Evolutionary conservation across 2,888 invertebrate genomes (phyloP), one percentile per base, ranked within the genome.

Genomic region (Diabrotica balteata): DNA sequence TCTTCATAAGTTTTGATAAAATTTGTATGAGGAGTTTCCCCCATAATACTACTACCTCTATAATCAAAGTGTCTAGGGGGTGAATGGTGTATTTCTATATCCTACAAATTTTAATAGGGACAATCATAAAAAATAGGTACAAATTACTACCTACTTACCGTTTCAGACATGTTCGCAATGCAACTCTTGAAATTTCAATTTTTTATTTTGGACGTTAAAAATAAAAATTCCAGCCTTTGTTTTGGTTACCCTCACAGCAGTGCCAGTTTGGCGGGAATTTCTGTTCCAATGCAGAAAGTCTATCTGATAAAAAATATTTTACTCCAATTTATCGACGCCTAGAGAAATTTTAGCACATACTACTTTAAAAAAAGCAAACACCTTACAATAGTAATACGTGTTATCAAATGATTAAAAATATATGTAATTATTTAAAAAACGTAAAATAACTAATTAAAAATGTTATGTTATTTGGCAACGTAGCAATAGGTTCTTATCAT

Each of bases 121-220:
- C 43, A 57, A 45, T 46, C 17, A 51, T 42, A 8, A 53, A 22
- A 59, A 54, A 50, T 42, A 66, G 52, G 50, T n/a, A 7, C 10
- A 53, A 50, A 54, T 47, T 43, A 8, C 45, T n/a, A 11, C 54
- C 49, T 52, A 72, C 75, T 75, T 72, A 75, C 75, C 42, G 58
- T 73, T 62, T 75, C 75, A 32, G 74, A 69, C 74, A 75, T 72
- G 42, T 50, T 10, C 45, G 17, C 32, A 42, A 61, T 7, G 55
- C 10, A 50, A 64, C 64, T 57, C 60, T 42, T 8, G 10, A 68
- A 63, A 53, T 60, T 64, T 63, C 47, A 17, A 46, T 47, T 51
- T 61, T 51, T 66, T 60, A 66, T 53, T 61, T 45, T 51, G 45
- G 11, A 64, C 64, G 63, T 63, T 66, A 63, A 11, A 32, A 59